Evolutionary conservation across 2,797 vertebrate species (phyloP), one percentile per base, ranked within the genome.

Genomic region (Linurgus olivaceus): DNA sequence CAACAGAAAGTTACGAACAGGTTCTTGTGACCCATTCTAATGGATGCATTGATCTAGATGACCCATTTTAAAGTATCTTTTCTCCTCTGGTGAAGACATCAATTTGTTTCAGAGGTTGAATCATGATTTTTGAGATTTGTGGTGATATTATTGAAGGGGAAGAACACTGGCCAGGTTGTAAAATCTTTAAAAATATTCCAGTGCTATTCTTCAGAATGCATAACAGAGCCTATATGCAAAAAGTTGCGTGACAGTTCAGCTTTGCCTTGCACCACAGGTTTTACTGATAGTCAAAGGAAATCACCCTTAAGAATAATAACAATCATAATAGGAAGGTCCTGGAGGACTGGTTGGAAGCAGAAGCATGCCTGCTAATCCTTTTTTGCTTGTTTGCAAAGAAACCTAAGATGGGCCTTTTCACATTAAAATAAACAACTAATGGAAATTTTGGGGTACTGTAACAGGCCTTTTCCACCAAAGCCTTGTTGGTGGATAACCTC

Each of bases 71-170:
- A 85, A 94, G 55, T 79, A 63, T 79, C 76, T 96, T 95, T 59
- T 81, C 83, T 93, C 48, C 87, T 84, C 48, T 72, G 66, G 78
- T 91, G 92, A 97, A 94, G 87, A 66, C 74, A 67, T 76, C 61
- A 8, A 23, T 94, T 95, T 96, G 38, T 93, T 93, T 94, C 88
- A 81, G 59, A 71, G 42, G 37, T 35, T 95, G 94, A 97, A 79
- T 97, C 93, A 95, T 77, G 26, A 57, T 80, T 96, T 96, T 96
- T 96, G 73, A 54, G 65, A 81, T 81, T 44, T 71, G 67, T 80
- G 55, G 63, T 95, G 80, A 96, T 84, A 85, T 96, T 90, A 71
- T 38, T 38, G 40, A 94, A 93, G 82, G 79, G 48, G 54, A 92
- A 78, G 57, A 79, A 92, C 85, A 57, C 33, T 86, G 82, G 40